phyloP scores from a whole-genome alignment of 2,797 vertebrate genomes.

The Graptemys geographica region DNA sequence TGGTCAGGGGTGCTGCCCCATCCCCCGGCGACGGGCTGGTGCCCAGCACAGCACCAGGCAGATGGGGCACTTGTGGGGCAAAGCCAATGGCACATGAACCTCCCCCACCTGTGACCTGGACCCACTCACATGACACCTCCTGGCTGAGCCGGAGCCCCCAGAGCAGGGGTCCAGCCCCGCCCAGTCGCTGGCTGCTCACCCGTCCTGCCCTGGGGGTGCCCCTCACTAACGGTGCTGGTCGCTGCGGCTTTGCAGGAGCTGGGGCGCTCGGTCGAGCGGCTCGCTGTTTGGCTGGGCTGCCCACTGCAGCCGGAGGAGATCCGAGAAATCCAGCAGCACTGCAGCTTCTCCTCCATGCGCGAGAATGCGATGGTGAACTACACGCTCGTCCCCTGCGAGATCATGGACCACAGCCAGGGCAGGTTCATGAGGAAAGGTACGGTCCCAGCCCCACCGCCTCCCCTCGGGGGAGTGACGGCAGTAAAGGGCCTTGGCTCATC shows the following conservation, averaged over 20 bases:
- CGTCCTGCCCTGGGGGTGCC: neutral
- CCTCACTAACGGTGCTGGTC: neutral
- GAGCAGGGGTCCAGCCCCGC: neutral
- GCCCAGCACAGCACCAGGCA: neutral
- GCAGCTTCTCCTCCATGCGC: conserved; percentile 86
- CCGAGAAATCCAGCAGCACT: conserved; percentile 76
- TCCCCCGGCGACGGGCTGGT: too few relatives aligned
- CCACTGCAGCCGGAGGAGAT: conserved; percentile 79
- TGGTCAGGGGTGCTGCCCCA: too few relatives aligned
- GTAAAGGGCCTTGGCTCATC: neutral
- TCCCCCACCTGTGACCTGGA: neutral
- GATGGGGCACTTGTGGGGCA: too few relatives aligned
- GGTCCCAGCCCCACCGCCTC: neutral
- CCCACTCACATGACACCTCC: neutral
- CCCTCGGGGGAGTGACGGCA: neutral
- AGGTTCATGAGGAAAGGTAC: conserved; percentile 91
- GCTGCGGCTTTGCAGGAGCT: conserved; percentile 79
- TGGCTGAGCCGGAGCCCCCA: neutral
- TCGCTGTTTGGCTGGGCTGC: conserved; percentile 83
- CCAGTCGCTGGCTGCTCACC: neutral
- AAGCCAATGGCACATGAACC: neutral
- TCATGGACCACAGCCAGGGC: conserved; percentile 87
- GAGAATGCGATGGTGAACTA: conserved; percentile 89
- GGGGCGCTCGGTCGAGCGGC: conserved; percentile 68
- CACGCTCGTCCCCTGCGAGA: conserved; percentile 77